Percentiles rank a stretch among this genome's conserved stretches.
These are phyloP conservation scores for Pachypeltis micranthus DNA, from an alignment of 1,140 invertebrate genomes.

Conservation along the genomic window DNA sequence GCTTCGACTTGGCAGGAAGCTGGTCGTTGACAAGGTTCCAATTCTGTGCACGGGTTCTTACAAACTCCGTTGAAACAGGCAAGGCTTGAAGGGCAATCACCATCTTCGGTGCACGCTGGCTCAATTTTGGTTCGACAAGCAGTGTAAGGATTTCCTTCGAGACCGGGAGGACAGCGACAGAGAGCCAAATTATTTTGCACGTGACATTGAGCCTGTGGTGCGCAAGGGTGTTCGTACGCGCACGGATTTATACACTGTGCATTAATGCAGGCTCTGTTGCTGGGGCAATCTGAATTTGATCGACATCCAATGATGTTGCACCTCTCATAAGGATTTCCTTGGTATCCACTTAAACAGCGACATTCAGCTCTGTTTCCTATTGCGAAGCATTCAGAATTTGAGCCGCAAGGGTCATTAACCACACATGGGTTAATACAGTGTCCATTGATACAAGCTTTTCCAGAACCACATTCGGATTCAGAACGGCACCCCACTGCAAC, in stretches of 20 bases:
- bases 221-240: conserved; percentile 61
- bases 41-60: conserved; percentile 62
- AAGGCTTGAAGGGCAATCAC: conserved; percentile 62
- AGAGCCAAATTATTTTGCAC: conserved; percentile 68
- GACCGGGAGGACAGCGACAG: conserved; percentile 60
- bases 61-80: conserved; percentile 74
- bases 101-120: conserved; percentile 66
- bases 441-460: conserved; percentile 68
- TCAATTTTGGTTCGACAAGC: conserved; percentile 56
- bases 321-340: conserved; percentile 63
- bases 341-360: conserved; percentile 62
- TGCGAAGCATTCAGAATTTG: conserved; percentile 71
- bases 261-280: conserved; percentile 70
- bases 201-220: conserved; percentile 60
- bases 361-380: conserved; percentile 63
- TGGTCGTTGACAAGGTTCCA: conserved; percentile 67
- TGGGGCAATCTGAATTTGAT: conserved; percentile 76
- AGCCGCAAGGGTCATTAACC: conserved; percentile 61
- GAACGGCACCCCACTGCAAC: conserved; percentile 54
- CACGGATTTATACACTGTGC: conserved; percentile 79
- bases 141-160: conserved; percentile 67
- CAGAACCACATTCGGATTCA: conserved; percentile 64
- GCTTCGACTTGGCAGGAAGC: conserved; percentile 68
- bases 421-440: conserved; percentile 77
- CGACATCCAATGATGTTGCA: conserved; percentile 75